phyloP scores from a whole-genome alignment of 2,888 invertebrate genomes.

The Aproaerema taeniolella region DNA sequence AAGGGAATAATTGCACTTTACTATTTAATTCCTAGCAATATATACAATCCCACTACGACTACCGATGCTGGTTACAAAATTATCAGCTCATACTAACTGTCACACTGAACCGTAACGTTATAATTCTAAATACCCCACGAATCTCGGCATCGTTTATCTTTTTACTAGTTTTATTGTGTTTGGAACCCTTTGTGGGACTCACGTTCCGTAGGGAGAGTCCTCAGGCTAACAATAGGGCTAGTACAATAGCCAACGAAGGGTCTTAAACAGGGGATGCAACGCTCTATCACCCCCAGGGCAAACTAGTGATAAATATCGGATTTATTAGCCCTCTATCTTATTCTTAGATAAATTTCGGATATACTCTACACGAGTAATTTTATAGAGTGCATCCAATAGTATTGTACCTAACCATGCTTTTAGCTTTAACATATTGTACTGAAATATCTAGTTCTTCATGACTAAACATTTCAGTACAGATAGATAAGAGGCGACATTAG shows the following conservation, averaged over 20 bases:
- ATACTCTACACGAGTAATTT: neutral
- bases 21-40: too few relatives aligned
- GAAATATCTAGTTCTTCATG: too few relatives aligned
- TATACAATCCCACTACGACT: too few relatives aligned
- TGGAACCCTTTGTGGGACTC: slow-evolving; percentile 59
- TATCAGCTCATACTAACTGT: slow-evolving; percentile 41
- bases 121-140: slow-evolving; percentile 39
- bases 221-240: slow-evolving; percentile 39
- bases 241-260: slow-evolving; percentile 31
- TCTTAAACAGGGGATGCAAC: slow-evolving; percentile 29
- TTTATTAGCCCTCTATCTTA: slow-evolving; percentile 32
- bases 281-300: slow-evolving; percentile 33
- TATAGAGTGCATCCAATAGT: too few relatives aligned
- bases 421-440: too few relatives aligned
- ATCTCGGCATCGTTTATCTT: slow-evolving; percentile 33
- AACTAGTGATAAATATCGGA: slow-evolving; percentile 34
- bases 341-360: slow-evolving; percentile 15
- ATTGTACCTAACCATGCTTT: too few relatives aligned
- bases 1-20: too few relatives aligned
- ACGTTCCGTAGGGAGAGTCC: slow-evolving; percentile 51
- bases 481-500: too few relatives aligned
- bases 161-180: slow-evolving; percentile 45
- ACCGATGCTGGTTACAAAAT: slow-evolving; percentile 24
- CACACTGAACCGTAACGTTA: slow-evolving; percentile 42
- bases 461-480: too few relatives aligned